Evolutionary conservation across 1,140 invertebrate species (phyloP), one percentile per base, ranked within the genome.

Genomic region (Heterodera schachtii): DNA sequence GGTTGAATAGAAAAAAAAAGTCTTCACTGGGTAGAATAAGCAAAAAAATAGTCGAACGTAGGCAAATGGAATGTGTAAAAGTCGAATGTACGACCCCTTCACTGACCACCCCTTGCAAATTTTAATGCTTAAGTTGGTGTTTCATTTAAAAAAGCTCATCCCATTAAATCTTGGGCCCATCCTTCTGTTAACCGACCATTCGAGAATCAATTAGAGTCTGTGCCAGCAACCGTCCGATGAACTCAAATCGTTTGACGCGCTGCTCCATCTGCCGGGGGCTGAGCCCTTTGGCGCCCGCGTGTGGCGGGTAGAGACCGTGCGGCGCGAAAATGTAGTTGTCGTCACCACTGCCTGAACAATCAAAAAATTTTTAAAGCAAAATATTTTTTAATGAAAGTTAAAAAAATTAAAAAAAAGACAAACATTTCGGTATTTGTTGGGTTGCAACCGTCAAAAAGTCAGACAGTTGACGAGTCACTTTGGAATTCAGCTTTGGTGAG

Each of bases 171-270:
- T 21, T 7, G n/a, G 5, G 9, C 57, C 41, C 83, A 52, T 11
- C 31, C 5, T 64, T 64, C 0, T 1, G 5, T 60, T 13, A 19
- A 47, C 13, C 19, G 5, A 98, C 96, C 96, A 99, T 97, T 93
- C 97, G 93, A 6, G 95, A 98, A 92, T 99, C 98, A 93, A 98
- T 97, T 67, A 99, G 94, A 49, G 98, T 95, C 91, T 99, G 98
- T 1, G 97, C 98, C 95, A 99, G 97, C 90, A 99, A 96, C 89
- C 98, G 98, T 43, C 97, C 97, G 69, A 99, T 92, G 88, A 99
- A 97, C 88, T 95, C 94, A 90, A 98, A 91, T 97, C 98, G 57
- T 93, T 86, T 66, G 67, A 79, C 11, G 49, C 85, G 67, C 11
- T 64, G 16, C 9, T 83, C 83, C 70, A 82, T 76, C 47, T 81